A percentile compares a stretch with the other conserved stretches of the same genome.
Conservation (phyloP, 2,797 vertebrate species). For the Clarias platycephalus region DNA sequence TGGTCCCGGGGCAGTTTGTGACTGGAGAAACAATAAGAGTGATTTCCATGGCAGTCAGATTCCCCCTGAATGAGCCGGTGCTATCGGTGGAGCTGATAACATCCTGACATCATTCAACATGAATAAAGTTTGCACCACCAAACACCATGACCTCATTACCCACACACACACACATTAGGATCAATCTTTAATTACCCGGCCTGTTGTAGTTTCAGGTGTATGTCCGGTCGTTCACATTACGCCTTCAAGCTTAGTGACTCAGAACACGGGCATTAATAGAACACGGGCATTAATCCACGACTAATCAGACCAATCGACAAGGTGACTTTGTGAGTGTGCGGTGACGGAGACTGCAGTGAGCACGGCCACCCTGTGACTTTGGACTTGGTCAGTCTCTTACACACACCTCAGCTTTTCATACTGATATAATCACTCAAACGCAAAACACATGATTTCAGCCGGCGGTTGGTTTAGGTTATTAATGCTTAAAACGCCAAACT, state of each 20-base stretch:
- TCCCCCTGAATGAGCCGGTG: neutral
- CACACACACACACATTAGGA: neutral
- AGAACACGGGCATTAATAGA: slow-evolving; percentile 21
- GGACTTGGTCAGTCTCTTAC: neutral
- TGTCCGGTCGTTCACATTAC: neutral
- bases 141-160: slow-evolving; percentile 23
- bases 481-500: neutral
- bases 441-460: neutral
- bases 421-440: neutral
- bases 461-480: neutral
- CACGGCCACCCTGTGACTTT: neutral
- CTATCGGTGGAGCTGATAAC: neutral
- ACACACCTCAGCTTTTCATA: neutral
- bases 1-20: neutral
- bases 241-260: slow-evolving; percentile 21
- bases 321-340: neutral
- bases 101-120: neutral
- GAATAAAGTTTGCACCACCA: neutral
- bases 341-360: neutral
- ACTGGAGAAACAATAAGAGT: neutral
- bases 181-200: slow-evolving; percentile 61
- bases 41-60: neutral
- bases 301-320: slow-evolving; percentile 23
- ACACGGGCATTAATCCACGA: slow-evolving; percentile 15
- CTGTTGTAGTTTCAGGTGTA: slow-evolving; percentile 53